A percentile compares a stretch with the other conserved stretches of the same genome.
Conservation (phyloP, 2,113 vertebrate genomes). For the Phycodurus eques region DNA sequence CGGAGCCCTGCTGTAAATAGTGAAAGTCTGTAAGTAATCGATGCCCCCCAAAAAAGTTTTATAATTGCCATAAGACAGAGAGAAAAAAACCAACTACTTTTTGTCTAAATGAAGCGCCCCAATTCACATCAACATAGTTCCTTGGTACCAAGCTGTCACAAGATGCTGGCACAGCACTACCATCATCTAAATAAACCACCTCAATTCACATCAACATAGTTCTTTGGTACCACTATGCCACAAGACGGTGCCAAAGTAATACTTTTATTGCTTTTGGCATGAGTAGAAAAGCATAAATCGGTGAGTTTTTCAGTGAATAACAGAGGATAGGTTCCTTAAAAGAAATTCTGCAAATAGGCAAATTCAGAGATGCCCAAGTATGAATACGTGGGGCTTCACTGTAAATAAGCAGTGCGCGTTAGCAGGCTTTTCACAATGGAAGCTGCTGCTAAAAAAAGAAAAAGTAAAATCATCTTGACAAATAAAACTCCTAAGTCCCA, state of each 20-base stretch:
- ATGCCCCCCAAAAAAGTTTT: no score
- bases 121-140: no score
- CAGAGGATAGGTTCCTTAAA: no score
- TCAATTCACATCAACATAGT: no score
- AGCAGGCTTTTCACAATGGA: neutral
- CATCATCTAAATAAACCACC: no score
- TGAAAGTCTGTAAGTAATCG: no score
- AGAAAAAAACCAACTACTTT: no score
- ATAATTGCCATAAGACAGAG: no score
- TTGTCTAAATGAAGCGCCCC: no score
- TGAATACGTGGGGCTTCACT: no score
- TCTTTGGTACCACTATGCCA: no score
- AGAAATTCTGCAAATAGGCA: neutral
- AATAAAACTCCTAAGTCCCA: neutral
- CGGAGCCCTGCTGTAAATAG: no score
- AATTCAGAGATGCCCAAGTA: neutral
- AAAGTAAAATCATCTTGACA: neutral
- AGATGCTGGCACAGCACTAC: neutral
- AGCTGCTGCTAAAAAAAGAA: neutral
- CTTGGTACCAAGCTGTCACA: neutral
- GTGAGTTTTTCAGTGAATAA: neutral
- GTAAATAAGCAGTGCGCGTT: neutral
- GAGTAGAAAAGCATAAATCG: neutral
- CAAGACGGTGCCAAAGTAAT: neutral
- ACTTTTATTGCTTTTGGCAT: neutral